Base-by-base conservation (phyloP, 2,888 invertebrate genomes). In the Lagria hirta region DNA sequence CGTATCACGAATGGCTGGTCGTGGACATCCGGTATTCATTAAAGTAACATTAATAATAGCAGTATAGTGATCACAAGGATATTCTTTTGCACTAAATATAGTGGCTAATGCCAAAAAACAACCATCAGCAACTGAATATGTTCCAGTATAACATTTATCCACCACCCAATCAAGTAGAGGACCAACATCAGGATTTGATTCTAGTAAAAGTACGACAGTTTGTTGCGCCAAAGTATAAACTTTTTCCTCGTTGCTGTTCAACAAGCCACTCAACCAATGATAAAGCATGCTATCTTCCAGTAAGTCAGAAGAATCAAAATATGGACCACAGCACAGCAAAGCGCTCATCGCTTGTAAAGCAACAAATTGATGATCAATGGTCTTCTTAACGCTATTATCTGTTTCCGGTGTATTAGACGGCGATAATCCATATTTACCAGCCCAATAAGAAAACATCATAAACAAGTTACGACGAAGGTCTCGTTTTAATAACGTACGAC, bases 11-110 rank as follows among this genome's bases (percentile, higher is more conserved):
- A 96, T 88, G 21, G 84, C 80, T 18, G 90, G 86, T 14, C 95
- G 82, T 0, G 96, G 92, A 67, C 93, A 95, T 1, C 97, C 97
- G 3, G 95, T 92, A 75, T 94, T 96, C 79, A 98, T 85, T 27
- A 99, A 79, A 1, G 98, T 96, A 20, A 98, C 91, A 69, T 96
- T 98, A 66, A 99, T 92, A 61, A 99, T 91, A 1, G 97, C 95
- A 20, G 95, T 95, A 71, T 96, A 96, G 75, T 96, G 94, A 72
- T 96, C 96, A 69, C 95, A 96, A 2, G 96, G 95, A 75, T 96
- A 95, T 73, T 96, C 96, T 64, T 94, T 85, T 30, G 95, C 90
- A 66, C 95, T 95, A 74, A 99, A 99, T 58, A 99, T 91, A 4
- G 95, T 89, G 3, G 96, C 94, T 35, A 99, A 78, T 2, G 97